Percentiles rank a stretch among this genome's conserved stretches.
These are phyloP conservation scores for Desmophyllum pertusum DNA, from an alignment of 92 coral and sea anemone genomes.

Conservation along the genomic window DNA sequence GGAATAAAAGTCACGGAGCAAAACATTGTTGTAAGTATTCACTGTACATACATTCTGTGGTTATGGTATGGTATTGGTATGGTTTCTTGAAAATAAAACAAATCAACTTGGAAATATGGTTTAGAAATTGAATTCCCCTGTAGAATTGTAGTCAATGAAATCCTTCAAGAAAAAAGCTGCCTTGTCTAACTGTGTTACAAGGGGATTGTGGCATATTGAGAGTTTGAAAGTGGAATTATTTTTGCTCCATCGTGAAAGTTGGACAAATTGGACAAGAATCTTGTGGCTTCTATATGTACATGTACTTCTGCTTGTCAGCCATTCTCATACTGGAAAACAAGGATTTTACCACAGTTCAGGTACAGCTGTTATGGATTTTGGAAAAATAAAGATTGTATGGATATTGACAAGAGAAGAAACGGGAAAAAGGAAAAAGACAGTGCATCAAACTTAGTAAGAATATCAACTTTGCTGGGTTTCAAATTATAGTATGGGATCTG, in stretches of 20 bases:
- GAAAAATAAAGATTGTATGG: not conserved
- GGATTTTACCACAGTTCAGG: not conserved
- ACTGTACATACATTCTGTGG: constrained; percentile 1
- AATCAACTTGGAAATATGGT: no score
- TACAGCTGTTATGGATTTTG: not conserved
- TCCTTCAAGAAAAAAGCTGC: not conserved
- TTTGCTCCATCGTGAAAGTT: not conserved
- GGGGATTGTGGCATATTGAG: not conserved
- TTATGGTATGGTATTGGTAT: not conserved
- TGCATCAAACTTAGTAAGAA: not conserved
- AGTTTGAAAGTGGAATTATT: not conserved
- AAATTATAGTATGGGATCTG: not conserved
- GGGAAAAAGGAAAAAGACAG: not conserved
- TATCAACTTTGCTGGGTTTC: not conserved
- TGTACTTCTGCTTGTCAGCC: no score
- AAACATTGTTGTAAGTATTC: constrained; percentile 28
- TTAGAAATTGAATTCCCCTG: no score
- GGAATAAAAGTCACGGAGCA: not conserved
- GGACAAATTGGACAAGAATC: not conserved
- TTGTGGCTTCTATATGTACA: constrained; percentile 3
- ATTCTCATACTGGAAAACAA: not conserved
- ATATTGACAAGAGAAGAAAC: not conserved
- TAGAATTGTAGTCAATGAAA: not conserved
- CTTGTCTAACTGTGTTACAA: not conserved
- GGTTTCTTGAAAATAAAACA: not conserved